phyloP scores from a whole-genome alignment of 2,113 vertebrate genomes.

The Gavialis gangeticus region DNA sequence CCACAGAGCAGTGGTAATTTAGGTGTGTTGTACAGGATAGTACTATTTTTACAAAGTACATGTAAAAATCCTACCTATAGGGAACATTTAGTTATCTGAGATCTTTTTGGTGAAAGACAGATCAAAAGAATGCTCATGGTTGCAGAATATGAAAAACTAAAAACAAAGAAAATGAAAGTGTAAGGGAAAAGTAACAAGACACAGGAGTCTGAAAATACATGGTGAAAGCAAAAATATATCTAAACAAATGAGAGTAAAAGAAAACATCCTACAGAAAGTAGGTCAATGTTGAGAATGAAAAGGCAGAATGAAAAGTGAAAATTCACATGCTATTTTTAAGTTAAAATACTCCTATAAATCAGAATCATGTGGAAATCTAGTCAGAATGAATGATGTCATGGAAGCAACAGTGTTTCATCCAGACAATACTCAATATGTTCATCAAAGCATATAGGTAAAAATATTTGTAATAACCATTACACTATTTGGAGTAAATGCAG shows the following conservation, averaged over 20 bases:
- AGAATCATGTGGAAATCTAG: neutral
- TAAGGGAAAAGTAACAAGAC: neutral
- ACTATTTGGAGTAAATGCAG: neutral
- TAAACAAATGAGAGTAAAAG: slow-evolving; percentile 13
- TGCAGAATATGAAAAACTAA: neutral
- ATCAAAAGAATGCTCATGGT: neutral
- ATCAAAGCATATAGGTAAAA: neutral
- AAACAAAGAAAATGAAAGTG: neutral
- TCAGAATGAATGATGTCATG: neutral
- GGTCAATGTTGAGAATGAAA: slow-evolving; percentile 1
- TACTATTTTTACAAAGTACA: neutral
- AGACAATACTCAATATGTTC: neutral
- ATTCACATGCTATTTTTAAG: neutral
- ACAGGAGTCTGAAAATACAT: neutral
- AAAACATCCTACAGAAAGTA: slow-evolving; percentile 33
- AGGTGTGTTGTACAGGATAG: fast-evolving
- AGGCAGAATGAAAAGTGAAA: neutral
- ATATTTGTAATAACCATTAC: neutral
- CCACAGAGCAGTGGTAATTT: neutral
- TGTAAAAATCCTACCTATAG: neutral
- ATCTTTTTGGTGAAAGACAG: neutral
- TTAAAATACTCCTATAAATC: neutral
- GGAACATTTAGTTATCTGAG: neutral
- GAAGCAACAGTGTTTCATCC: neutral
- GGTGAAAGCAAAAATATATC: neutral